phyloP scores from a whole-genome alignment of 2,888 invertebrate species.

The Lasius fuliginosus region DNA sequence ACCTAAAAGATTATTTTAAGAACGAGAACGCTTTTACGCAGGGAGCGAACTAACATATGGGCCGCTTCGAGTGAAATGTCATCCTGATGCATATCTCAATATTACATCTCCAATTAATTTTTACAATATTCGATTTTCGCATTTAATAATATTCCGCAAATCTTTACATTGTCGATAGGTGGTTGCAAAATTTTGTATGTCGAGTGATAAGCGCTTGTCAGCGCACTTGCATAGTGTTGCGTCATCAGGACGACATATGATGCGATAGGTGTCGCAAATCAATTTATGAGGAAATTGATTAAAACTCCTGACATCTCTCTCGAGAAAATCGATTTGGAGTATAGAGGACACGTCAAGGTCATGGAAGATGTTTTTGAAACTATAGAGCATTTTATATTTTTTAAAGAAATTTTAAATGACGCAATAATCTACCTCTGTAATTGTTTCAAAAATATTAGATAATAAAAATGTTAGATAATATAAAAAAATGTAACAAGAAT shows the following conservation, averaged over 20 bases:
- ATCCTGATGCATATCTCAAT: constrained; percentile 9
- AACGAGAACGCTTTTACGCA: not conserved
- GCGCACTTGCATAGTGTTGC: constrained; percentile 36
- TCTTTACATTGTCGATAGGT: not conserved
- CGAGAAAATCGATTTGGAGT: constrained; percentile 9
- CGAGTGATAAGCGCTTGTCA: not conserved
- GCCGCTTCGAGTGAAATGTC: not conserved
- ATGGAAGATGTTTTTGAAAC: not conserved
- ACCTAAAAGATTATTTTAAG: constrained; percentile 40
- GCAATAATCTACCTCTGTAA: not conserved
- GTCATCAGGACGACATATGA: constrained; percentile 5
- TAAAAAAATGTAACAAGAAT: not conserved
- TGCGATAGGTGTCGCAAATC: not conserved
- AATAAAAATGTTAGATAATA: constrained; percentile 19
- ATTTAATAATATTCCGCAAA: not conserved
- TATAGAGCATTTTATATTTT: not conserved
- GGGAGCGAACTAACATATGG: not conserved
- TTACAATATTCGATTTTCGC: not conserved
- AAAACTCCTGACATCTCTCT: not conserved
- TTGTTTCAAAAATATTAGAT: constrained; percentile 8
- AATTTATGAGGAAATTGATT: not conserved
- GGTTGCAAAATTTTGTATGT: not conserved
- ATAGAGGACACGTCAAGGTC: constrained; percentile 68
- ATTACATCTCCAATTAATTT: constrained; percentile 2
- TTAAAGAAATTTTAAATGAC: not conserved